Percentiles rank a stretch among this genome's conserved stretches.
phyloP scores from a whole-genome alignment of 1,140 invertebrate genomes.

The Mya arenaria region DNA sequence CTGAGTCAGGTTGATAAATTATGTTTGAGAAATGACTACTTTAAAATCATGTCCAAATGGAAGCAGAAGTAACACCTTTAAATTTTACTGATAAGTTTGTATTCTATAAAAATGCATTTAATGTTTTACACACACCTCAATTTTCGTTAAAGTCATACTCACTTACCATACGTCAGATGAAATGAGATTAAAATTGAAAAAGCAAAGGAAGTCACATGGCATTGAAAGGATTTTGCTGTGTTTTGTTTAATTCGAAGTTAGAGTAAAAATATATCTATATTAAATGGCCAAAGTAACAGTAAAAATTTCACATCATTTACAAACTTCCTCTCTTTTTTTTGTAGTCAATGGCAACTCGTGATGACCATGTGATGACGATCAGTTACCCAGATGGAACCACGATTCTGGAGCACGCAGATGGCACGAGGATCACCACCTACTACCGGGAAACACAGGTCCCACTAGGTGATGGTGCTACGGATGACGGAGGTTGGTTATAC shows the following conservation, averaged over 20 bases:
- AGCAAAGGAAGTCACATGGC: not conserved
- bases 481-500: slow-evolving; percentile 57
- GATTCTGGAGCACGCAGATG: slow-evolving; percentile 80
- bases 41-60: too few species aligned
- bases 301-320: too few species aligned
- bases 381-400: slow-evolving; percentile 78
- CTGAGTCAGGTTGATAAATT: too few species aligned
- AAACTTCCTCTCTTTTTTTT: too few species aligned
- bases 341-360: slow-evolving; percentile 78
- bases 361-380: slow-evolving; percentile 80
- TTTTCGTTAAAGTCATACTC: too few species aligned
- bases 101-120: too few species aligned
- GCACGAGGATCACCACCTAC: slow-evolving; percentile 80
- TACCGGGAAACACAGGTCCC: slow-evolving; percentile 70
- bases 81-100: too few species aligned
- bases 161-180: too few species aligned
- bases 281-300: not conserved
- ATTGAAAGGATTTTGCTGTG: not conserved
- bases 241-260: not conserved
- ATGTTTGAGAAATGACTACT: too few species aligned
- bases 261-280: not conserved
- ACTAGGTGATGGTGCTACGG: slow-evolving; percentile 57
- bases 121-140: too few species aligned
- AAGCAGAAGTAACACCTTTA: too few species aligned
- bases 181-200: too few species aligned